Conservation (phyloP, 1,140 invertebrate species). For the Drosophila kohkoa region DNA sequence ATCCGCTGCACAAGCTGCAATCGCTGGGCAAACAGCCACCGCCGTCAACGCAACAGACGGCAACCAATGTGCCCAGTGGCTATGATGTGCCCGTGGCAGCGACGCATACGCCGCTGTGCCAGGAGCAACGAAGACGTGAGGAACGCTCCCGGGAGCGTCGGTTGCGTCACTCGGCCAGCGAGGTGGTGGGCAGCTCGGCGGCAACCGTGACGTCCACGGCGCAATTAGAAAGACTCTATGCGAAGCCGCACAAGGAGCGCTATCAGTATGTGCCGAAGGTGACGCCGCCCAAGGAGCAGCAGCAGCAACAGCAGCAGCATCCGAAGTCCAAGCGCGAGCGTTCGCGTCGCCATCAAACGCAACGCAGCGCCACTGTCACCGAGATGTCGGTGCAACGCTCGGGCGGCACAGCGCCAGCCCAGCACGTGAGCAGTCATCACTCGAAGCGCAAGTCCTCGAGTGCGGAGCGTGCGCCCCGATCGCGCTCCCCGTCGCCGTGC, state of each 20-base stretch:
- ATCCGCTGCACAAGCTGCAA: conserved; percentile 77
- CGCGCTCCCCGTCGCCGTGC: conserved; percentile 78
- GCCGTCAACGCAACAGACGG: conserved; percentile 5
- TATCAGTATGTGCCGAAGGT: conserved; percentile 84
- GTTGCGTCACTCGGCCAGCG: conserved; percentile 77
- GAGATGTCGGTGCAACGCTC: conserved; percentile 77
- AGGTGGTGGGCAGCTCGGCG: conserved; percentile 62
- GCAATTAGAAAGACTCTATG: conserved; percentile 76
- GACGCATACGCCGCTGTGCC: conserved; percentile 57
- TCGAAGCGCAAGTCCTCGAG: conserved; percentile 82
- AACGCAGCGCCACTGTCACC: conserved; percentile 82
- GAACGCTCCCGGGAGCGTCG: conserved; percentile 64
- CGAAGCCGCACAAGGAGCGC: conserved; percentile 81
- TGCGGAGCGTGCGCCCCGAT: conserved; percentile 78
- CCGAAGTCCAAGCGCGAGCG: conserved; percentile 73
- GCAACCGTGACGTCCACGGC: conserved; percentile 15
- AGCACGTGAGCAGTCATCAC: conserved; percentile 2
- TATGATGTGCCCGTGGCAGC: conserved; percentile 66
- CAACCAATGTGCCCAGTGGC: conserved; percentile 56
- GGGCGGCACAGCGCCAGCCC: neutral
- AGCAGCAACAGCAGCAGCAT: conserved; percentile 12
- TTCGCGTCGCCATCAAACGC: conserved; percentile 82
- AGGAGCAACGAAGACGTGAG: conserved; percentile 57
- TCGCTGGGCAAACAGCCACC: conserved; percentile 69
- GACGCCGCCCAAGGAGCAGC: conserved; percentile 24